phyloP scores from a whole-genome alignment of 2,113 vertebrate species.

The Quiscalus mexicanus region DNA sequence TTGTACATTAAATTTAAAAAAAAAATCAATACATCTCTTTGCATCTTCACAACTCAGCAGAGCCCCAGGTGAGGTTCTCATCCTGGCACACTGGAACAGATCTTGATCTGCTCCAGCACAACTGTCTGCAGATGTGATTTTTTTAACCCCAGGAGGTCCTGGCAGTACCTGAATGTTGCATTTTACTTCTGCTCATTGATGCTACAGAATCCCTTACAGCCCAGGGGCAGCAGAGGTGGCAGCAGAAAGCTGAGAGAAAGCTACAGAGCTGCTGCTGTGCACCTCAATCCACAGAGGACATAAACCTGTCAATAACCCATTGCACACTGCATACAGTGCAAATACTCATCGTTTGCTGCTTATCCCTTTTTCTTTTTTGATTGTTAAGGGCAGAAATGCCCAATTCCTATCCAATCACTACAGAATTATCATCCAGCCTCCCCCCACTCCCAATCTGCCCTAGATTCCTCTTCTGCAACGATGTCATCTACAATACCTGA shows the following conservation, averaged over 20 bases:
- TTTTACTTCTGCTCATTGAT: neutral
- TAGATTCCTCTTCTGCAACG: neutral
- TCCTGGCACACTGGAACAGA: fast-evolving
- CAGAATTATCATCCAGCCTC: neutral
- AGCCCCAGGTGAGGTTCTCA: neutral
- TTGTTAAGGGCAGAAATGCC: neutral
- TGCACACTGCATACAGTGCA: neutral
- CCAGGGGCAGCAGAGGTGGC: fast-evolving
- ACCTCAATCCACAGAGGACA: neutral
- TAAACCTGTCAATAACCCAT: neutral
- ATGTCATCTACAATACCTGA: neutral
- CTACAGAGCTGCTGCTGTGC: neutral
- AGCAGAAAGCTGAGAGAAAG: neutral
- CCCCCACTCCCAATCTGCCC: neutral
- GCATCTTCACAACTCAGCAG: neutral
- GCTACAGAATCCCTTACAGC: neutral
- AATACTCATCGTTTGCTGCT: fast-evolving
- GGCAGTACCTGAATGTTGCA: neutral
- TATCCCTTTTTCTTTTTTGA: neutral
- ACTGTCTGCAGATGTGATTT: neutral
- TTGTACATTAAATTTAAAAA: neutral
- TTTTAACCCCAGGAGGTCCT: neutral
- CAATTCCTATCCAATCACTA: neutral
- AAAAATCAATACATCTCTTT: neutral
- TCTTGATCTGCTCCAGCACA: neutral